Conservation (phyloP, 2,113 vertebrate genomes). For the Colistium nudipinnis region DNA sequence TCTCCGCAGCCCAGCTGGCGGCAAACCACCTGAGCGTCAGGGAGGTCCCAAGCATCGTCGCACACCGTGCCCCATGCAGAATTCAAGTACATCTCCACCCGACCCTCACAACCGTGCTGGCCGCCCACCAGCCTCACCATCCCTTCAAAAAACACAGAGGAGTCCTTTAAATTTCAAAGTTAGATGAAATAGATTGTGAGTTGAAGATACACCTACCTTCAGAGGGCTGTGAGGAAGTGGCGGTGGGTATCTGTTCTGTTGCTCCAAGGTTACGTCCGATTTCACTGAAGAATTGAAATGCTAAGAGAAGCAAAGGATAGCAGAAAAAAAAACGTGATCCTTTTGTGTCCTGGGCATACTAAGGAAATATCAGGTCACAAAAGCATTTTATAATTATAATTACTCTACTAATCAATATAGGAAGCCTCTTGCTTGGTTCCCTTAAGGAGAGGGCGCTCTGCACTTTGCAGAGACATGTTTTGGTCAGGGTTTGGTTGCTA, state of each 20-base stretch:
- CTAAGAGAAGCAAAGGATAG: conserved; percentile 38
- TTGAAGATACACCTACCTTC: conserved; percentile 63
- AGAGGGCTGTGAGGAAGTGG: conserved; percentile 24
- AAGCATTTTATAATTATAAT: conserved; percentile 30
- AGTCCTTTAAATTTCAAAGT: background rate
- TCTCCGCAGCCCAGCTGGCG: conserved; percentile 87
- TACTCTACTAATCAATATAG: conserved; percentile 39
- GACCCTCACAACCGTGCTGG: conserved; percentile 89
- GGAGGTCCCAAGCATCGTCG: conserved; percentile 94
- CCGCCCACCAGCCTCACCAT: conserved; percentile 86
- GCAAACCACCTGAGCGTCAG: conserved; percentile 89
- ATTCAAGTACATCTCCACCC: conserved; percentile 89
- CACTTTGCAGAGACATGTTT: conserved; percentile 4
- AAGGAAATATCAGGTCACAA: conserved; percentile 41
- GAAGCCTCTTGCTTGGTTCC: conserved; percentile 2
- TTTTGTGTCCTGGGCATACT: background rate
- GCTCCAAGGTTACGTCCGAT: conserved; percentile 48
- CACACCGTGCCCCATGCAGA: conserved; percentile 93
- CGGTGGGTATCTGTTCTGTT: conserved; percentile 41
- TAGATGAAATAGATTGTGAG: background rate
- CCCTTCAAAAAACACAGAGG: conserved; percentile 70
- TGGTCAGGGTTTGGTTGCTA: background rate
- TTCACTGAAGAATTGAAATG: background rate
- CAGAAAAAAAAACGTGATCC: conserved; percentile 13
- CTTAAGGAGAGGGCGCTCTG: conserved; percentile 5